Conservation (phyloP, 2,113 vertebrate genomes). For the Coturnix japonica region DNA sequence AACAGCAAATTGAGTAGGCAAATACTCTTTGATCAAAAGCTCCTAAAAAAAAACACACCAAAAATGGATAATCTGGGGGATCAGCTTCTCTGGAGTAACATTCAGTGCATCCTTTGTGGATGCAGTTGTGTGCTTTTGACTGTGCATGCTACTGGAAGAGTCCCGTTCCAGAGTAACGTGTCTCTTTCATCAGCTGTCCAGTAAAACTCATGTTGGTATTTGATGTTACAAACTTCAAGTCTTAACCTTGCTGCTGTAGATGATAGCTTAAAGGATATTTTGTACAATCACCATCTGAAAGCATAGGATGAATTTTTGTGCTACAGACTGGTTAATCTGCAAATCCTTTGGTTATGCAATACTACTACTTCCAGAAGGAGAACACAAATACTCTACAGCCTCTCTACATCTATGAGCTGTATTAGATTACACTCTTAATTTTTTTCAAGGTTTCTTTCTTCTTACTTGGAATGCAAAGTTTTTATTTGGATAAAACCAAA, state of each 20-base stretch:
- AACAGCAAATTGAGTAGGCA: neutral
- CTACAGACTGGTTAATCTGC: neutral
- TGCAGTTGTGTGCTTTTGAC: neutral
- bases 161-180: neutral
- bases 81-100: neutral
- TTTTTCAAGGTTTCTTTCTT: neutral
- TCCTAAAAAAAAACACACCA: neutral
- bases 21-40: neutral
- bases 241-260: neutral
- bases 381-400: neutral
- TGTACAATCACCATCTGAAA: neutral
- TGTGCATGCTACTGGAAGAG: neutral
- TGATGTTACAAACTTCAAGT: neutral
- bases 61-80: neutral
- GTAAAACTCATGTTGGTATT: neutral
- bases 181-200: neutral
- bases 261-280: neutral
- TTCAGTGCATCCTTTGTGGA: neutral
- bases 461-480: neutral
- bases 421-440: neutral
- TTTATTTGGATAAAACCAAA: neutral
- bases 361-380: neutral
- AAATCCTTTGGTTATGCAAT: neutral
- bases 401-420: neutral
- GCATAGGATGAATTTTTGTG: neutral